These are phyloP conservation scores for Calcarius lapponicus DNA, from an alignment of 2,797 vertebrate species.

Conservation along the genomic window DNA sequence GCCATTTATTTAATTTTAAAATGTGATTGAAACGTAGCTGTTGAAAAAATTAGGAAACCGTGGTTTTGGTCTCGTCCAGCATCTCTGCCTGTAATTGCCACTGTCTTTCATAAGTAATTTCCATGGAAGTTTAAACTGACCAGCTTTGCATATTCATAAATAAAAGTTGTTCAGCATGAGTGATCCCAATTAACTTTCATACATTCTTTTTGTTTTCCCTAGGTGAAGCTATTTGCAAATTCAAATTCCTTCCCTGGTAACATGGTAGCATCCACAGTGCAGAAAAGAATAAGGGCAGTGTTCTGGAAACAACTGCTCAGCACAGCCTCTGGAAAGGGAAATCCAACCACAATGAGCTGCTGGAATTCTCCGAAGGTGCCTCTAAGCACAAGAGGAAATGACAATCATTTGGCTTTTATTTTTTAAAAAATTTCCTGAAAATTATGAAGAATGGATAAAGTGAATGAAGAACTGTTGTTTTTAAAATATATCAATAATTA, in stretches of 20 bases:
- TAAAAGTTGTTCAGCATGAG: neutral
- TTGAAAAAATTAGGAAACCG: neutral
- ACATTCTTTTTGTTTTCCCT: neutral
- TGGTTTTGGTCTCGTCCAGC: neutral
- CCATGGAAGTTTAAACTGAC: neutral
- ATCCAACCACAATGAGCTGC: neutral
- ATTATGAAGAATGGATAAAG: neutral
- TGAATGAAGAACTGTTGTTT: neutral
- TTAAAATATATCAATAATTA: neutral
- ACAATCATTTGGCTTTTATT: neutral
- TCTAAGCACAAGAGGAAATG: neutral
- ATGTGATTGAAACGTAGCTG: neutral
- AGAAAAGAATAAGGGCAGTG: neutral
- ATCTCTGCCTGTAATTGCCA: neutral
- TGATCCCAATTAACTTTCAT: slow-evolving; percentile 27
- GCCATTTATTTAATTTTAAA: neutral
- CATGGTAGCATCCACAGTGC: neutral
- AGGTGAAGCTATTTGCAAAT: neutral
- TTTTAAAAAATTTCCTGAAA: neutral
- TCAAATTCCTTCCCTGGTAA: neutral
- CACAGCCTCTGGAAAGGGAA: neutral
- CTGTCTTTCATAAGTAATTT: slow-evolving; percentile 3
- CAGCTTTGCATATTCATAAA: slow-evolving; percentile 16
- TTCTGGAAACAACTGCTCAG: neutral
- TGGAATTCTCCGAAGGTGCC: neutral